Conservation (phyloP, 2,888 invertebrate species). For the Eueremaeus valkanovi region DNA sequence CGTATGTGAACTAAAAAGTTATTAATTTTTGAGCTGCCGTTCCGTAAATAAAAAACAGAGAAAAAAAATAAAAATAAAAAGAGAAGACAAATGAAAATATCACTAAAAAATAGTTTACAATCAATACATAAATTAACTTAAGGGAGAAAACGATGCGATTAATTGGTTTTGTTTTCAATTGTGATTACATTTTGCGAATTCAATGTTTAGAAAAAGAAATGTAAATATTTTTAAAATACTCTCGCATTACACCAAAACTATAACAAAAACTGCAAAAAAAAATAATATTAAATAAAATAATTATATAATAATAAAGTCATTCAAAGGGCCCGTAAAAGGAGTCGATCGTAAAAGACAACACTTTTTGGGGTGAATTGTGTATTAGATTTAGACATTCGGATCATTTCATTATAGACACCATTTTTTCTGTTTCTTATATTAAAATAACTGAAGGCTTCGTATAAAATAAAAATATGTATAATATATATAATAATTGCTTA, state of each 20-base stretch:
- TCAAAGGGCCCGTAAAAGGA: constrained; percentile 2
- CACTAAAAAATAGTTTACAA: constrained; percentile 10
- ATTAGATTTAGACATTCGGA: too few species aligned
- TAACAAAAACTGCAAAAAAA: constrained; percentile 18
- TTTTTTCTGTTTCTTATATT: neutral
- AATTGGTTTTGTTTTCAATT: neutral
- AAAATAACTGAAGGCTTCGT: constrained; percentile 17
- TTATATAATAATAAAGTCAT: neutral
- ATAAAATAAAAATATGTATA: constrained; percentile 13
- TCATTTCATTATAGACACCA: too few species aligned
- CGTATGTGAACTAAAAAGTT: neutral
- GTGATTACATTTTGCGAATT: neutral
- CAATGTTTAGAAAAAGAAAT: neutral
- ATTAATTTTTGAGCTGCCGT: constrained; percentile 23
- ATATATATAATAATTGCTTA: too few species aligned
- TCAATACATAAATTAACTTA: constrained; percentile 22
- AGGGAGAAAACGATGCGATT: neutral
- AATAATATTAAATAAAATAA: neutral
- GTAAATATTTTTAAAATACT: constrained; percentile 7
- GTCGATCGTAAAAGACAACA: neutral
- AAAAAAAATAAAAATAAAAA: neutral
- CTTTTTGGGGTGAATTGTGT: too few species aligned
- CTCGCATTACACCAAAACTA: constrained; percentile 26
- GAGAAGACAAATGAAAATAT: constrained; percentile 1
- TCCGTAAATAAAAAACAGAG: neutral